phyloP scores from a whole-genome alignment of 2,113 vertebrate species.

The Pandion haliaetus region DNA sequence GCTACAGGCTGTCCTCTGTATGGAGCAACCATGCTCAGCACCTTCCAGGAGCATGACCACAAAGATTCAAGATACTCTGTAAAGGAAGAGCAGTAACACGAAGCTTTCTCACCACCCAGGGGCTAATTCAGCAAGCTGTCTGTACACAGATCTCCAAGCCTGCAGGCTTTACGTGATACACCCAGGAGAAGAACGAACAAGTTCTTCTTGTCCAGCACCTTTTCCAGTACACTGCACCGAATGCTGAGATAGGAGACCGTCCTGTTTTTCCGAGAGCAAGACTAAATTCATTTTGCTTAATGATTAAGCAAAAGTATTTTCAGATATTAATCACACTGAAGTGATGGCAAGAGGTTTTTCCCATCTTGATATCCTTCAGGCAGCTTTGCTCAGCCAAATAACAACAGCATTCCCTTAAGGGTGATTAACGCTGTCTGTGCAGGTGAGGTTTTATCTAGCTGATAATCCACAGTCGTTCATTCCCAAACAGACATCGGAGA shows the following conservation, averaged over 20 bases:
- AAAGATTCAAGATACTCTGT: not conserved
- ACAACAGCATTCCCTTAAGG: not conserved
- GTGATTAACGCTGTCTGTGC: not conserved
- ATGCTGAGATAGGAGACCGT: not conserved
- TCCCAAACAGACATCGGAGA: not conserved
- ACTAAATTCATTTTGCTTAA: not conserved
- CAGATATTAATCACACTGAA: not conserved
- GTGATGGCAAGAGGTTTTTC: not conserved
- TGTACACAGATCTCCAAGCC: not conserved
- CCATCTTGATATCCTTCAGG: not conserved
- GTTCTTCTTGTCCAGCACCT: not conserved
- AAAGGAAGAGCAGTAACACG: not conserved
- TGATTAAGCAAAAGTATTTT: not conserved
- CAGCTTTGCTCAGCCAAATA: not conserved
- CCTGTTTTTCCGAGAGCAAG: not conserved
- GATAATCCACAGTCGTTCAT: not conserved
- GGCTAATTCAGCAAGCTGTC: not conserved
- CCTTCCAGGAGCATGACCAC: not conserved
- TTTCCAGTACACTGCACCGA: not conserved
- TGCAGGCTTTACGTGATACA: not conserved
- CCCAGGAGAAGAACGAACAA: not conserved
- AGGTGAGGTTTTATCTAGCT: not conserved
- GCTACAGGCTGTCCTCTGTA: not conserved
- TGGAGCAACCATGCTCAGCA: not conserved
- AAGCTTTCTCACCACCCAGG: accelerated